Percentiles rank a stretch among this genome's conserved stretches.
Conservation (phyloP, 2,113 vertebrate genomes). For the Gavialis gangeticus region DNA sequence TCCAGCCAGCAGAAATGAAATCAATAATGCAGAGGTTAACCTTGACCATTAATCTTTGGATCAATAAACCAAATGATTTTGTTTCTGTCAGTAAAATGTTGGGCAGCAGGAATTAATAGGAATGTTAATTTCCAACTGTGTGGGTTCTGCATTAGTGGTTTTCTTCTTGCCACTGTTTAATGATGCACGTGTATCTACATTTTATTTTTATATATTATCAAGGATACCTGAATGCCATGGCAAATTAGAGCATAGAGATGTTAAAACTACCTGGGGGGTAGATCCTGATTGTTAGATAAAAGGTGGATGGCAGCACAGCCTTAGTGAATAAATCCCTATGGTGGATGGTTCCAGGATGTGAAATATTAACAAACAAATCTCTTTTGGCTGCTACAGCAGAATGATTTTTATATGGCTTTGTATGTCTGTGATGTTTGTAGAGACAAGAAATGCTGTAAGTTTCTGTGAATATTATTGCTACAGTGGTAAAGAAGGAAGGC, state of each 20-base stretch:
- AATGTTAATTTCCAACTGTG: slow-evolving; percentile 16
- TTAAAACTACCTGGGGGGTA: not conserved
- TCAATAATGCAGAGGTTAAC: slow-evolving; percentile 64
- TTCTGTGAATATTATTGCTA: not conserved
- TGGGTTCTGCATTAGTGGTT: not conserved
- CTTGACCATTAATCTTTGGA: slow-evolving; percentile 60
- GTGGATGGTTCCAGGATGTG: accelerated
- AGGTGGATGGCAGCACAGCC: not conserved
- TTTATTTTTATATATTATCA: not conserved
- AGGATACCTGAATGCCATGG: not conserved
- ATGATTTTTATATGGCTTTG: not conserved
- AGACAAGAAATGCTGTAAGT: not conserved
- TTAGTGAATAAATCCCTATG: not conserved
- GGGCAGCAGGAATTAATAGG: slow-evolving; percentile 44
- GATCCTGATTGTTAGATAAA: not conserved
- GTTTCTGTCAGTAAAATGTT: slow-evolving; percentile 47
- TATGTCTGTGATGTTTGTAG: not conserved
- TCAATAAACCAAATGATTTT: slow-evolving; percentile 60
- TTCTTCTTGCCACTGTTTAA: not conserved
- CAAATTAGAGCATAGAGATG: not conserved
- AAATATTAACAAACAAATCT: not conserved
- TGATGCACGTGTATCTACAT: not conserved
- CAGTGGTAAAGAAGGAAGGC: not conserved
- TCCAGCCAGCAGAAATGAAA: slow-evolving; percentile 53
- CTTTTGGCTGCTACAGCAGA: not conserved